Percentiles rank a stretch among this genome's conserved stretches.
Conservation (phyloP, 2,797 vertebrate genomes). For the Pithecia hirsuta region DNA sequence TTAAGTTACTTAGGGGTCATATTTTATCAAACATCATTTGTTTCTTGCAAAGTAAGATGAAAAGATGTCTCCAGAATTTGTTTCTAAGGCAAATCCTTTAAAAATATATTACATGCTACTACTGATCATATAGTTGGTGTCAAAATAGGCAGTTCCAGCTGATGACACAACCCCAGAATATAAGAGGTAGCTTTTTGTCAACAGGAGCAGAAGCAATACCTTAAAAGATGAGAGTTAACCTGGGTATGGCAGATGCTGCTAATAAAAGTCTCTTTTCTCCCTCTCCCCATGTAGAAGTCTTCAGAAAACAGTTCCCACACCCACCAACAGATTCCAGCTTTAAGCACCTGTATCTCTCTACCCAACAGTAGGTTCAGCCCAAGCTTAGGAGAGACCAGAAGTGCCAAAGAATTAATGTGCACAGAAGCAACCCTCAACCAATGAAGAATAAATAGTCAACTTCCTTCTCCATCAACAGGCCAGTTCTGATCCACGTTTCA, state of each 20-base stretch:
- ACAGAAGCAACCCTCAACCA: background rate
- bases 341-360: background rate
- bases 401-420: background rate
- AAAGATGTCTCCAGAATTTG: background rate
- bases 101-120: background rate
- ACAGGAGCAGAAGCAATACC: background rate
- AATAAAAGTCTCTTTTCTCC: background rate
- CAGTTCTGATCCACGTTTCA: background rate
- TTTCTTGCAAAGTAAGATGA: background rate
- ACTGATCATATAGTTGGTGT: background rate
- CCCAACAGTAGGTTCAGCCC: background rate
- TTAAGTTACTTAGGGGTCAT: background rate
- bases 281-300: background rate
- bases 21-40: background rate
- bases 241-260: background rate
- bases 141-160: background rate
- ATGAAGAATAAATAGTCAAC: background rate
- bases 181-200: background rate
- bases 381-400: background rate
- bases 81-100: background rate
- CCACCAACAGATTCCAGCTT: background rate
- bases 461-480: background rate
- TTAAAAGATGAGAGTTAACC: background rate
- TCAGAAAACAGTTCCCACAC: background rate
- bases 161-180: background rate